Base-by-base conservation (phyloP, 2,888 invertebrate genomes). In the Endotricha flammealis region DNA sequence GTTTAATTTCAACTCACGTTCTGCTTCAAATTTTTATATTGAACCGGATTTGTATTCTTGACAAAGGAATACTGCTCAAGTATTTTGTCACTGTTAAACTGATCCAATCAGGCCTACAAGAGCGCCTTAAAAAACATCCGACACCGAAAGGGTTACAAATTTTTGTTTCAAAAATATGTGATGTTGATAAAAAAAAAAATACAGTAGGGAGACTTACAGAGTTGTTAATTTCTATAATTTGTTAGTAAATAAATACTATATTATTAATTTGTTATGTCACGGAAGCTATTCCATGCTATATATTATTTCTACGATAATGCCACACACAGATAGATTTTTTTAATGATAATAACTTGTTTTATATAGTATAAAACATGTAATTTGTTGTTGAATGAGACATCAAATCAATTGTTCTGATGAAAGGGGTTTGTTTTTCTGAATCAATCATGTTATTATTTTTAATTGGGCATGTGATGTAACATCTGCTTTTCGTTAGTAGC, bases 1-100 rank as follows among this genome's bases (percentile, higher is more conserved):
- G n/a, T n/a, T n/a, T n/a, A 16, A 16, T 16, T 16, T 16, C 16
- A 16, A 16, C 2, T 20, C n/a, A 2, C 7, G 20, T 20, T 20
- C 20, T 20, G 20, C n/a, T 20, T 20, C 20, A 8, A 20, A 20
- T 20, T 2, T 4, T 20, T 20, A 7, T 20, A 20, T 20, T 20
- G n/a, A 66, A 8, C n/a, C n/a, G 8, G 66, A 71, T 63, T 65
- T 64, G 67, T 64, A 64, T 50, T 67, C 66, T 64, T 70, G 71
- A 83, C 82, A 85, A 83, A 85, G 69, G 71, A 71, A 73, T 63
- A 66, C 56, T 63, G 62, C 53, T 64, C 65, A 55, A 77, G 82
- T 80, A 82, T 85, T 85, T 85, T 83, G 85, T 85, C 85, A 85
- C 79, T 85, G 83, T 83, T 73, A 55, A 72, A 76, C 76, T 68